Base-by-base conservation (phyloP, 2,113 vertebrate genomes). In the Paralichthys olivaceus region DNA sequence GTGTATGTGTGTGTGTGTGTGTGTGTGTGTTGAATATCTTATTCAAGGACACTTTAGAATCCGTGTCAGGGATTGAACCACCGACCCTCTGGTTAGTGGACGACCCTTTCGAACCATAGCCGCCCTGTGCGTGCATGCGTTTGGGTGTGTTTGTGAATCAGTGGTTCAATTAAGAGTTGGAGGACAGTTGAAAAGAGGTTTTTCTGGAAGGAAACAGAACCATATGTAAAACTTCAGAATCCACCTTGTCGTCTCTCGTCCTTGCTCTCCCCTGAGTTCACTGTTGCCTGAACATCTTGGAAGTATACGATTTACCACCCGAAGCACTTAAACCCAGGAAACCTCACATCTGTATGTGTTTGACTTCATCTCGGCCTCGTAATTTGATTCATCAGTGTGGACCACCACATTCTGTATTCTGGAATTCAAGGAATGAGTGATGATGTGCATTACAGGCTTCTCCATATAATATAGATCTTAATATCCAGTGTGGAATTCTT, bases 151-250 rank as follows among this genome's bases (percentile, higher is more conserved):
- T 45, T 69, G 70, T 5, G 37, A 13, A 40, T 72, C 20, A 51
- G 34, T 64, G 58, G 47, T 7, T 32, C 2, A 4, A 0, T 15
- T 17, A 13, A 29, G 25, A 75, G 37, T 17, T 75, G 25, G 17
- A 66, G 40, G 40, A 61, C 37, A 43, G 2, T 54, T 61, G 61
- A 32, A 67, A 47, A 55, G 29, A 29, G 62, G 51, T 19, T 58
- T 58, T 55, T 75, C 73, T 56, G 74, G 47, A 67, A 47, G 29
- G 37, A 40, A 40, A 40, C 11, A 40, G 37, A 40, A 40, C 37
- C 37, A 40, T 29, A 79, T 72, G 61, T 72, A 68, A 80, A 60
- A n/a, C n/a, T n/a, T n/a, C n/a, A n/a, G n/a, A n/a, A n/a, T n/a
- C n/a, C 55, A 63, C 55, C 14, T 32, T n/a, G 54, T 77, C 55